phyloP scores from a whole-genome alignment of 1,140 invertebrate species.

The Trypoxylus dichotomus region DNA sequence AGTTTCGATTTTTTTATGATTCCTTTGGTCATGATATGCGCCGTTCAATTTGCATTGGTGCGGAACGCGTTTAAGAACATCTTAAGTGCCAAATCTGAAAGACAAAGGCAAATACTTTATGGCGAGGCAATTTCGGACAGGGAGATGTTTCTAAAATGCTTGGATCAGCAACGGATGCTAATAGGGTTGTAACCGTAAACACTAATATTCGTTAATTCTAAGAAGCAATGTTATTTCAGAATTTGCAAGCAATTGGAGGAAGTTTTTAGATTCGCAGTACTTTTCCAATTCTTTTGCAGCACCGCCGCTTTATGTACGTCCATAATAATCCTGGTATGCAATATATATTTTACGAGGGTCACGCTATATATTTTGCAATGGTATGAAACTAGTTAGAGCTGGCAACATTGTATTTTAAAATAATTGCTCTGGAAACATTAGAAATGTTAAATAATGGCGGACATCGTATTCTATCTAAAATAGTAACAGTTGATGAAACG shows the following conservation, averaged over 20 bases:
- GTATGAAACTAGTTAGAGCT: too few species aligned
- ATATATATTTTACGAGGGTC: neutral
- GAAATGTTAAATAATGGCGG: too few species aligned
- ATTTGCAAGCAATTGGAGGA: slow-evolving; percentile 9
- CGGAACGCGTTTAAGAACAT: neutral
- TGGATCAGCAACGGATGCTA: slow-evolving; percentile 13
- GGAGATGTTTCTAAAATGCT: slow-evolving; percentile 12
- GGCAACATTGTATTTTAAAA: too few species aligned
- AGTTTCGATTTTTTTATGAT: neutral
- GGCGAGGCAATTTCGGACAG: neutral
- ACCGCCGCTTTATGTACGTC: neutral
- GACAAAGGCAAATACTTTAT: neutral
- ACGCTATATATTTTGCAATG: too few species aligned
- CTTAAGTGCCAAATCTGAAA: neutral
- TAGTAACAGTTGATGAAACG: too few species aligned
- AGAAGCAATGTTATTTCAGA: too few species aligned
- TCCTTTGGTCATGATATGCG: neutral
- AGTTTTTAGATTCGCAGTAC: neutral
- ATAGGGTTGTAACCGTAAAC: too few species aligned
- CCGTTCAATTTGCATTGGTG: neutral
- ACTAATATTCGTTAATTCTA: too few species aligned
- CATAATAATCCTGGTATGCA: neutral
- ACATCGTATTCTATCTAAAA: too few species aligned
- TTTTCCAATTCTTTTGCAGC: neutral
- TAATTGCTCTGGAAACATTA: too few species aligned